Percentiles rank a stretch among this genome's conserved stretches.
phyloP scores from a whole-genome alignment of 1,140 invertebrate species.

The Lasioglossum baleicum region DNA sequence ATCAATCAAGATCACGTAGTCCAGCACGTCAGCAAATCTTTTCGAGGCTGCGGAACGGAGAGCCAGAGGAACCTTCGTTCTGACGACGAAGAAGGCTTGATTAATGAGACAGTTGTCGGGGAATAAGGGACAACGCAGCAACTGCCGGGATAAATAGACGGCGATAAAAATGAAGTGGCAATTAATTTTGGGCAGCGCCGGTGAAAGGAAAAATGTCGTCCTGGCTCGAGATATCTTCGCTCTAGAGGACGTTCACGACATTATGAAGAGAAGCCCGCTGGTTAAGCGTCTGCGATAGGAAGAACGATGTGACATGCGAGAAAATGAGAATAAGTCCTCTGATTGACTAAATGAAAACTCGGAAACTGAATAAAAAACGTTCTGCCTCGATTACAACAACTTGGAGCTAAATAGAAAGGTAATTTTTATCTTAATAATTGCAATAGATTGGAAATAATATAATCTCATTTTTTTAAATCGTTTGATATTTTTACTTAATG shows the following conservation, averaged over 20 bases:
- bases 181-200: conserved; percentile 69
- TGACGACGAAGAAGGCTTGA: conserved; percentile 64
- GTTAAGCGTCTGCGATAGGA: conserved; percentile 39
- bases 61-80: conserved; percentile 49
- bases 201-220: conserved; percentile 54
- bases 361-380: neutral
- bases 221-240: conserved; percentile 51
- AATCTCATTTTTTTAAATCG: too few relatives aligned
- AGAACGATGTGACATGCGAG: conserved; percentile 52
- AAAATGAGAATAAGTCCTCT: conserved; percentile 42
- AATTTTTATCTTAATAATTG: neutral
- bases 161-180: conserved; percentile 72
- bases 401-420: neutral
- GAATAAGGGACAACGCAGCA: conserved; percentile 65
- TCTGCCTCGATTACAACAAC: neutral
- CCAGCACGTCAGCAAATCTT: conserved; percentile 48
- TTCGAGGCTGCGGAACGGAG: conserved; percentile 34
- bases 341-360: neutral
- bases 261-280: conserved; percentile 59
- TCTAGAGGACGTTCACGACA: conserved; percentile 61
- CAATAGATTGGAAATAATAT: too few relatives aligned
- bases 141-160: conserved; percentile 69
- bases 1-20: conserved; percentile 60
- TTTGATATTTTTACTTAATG: too few relatives aligned
- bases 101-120: conserved; percentile 69